Base-by-base conservation (phyloP, 1,140 invertebrate species). In the Cyrtorhinus lividipennis region DNA sequence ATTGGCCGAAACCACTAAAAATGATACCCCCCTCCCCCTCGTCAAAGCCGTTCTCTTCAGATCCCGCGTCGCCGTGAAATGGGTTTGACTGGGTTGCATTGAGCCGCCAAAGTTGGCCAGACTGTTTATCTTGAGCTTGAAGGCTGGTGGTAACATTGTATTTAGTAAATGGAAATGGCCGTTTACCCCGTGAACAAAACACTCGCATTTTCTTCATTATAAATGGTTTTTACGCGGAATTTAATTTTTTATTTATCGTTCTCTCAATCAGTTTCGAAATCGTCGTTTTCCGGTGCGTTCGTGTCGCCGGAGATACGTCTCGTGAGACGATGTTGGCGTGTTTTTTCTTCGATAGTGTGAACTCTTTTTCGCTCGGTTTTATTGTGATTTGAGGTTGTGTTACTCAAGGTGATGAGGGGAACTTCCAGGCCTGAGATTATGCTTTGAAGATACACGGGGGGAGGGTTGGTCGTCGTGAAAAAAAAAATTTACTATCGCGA, bases 101-200 rank as follows among this genome's bases (percentile, higher is more conserved):
- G n/a, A n/a, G n/a, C 30, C 15, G 30, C 30, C 30, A 38, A 63
- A 27, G 65, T 66, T 66, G 65, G 65, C 62, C 22, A 38, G 26
- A 59, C 59, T 62, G 62, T 63, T 66, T 58, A 62, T 59, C 30
- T 63, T 27, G 24, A 24, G 45, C 5, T 62, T 59, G 59, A 48
- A 57, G 53, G 65, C n/a, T 67, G 62, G 64, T 67, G 66, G 66
- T 64, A 67, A 67, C 66, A 67, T 67, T 67, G 66, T 64, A 65
- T 63, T 24, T 65, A 64, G 64, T 64, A 64, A 67, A 65, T 67
- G 64, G 56, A 67, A 63, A 67, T 67, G 66, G 66, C 66, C 64
- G 66, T 67, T 67, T 67, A 63, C 62, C 56, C 30, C 61, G 20
- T 30, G 63, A 61, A 61, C 59, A 56, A 64, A 61, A 56, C 59